phyloP scores from a whole-genome alignment of 2,888 invertebrate species.

The Scaptodrosophila latifasciaeformis region DNA sequence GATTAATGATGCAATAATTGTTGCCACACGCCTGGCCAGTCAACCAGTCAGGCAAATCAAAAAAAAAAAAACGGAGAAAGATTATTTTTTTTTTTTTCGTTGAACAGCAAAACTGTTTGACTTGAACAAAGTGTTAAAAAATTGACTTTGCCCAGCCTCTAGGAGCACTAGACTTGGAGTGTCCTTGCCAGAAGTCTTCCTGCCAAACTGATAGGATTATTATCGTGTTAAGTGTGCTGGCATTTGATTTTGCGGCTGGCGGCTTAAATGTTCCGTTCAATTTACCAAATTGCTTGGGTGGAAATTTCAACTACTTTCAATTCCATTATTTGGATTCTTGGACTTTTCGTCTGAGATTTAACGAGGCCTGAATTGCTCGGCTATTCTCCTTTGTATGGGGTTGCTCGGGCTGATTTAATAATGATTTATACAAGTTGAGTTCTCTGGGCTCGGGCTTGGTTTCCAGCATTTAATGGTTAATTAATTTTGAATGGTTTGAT shows the following conservation, averaged over 20 bases:
- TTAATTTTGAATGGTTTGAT: background rate
- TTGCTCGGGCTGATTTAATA: too few relatives aligned
- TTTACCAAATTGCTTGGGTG: slow-evolving; percentile 54
- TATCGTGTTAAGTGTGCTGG: slow-evolving; percentile 53
- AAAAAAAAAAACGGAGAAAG: slow-evolving; percentile 1
- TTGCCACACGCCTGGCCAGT: slow-evolving; percentile 37
- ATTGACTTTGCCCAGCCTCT: slow-evolving; percentile 39
- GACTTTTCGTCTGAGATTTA: slow-evolving; percentile 10
- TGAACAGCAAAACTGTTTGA: background rate
- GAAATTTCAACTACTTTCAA: slow-evolving; percentile 46
- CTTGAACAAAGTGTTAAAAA: slow-evolving; percentile 55
- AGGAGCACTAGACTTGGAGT: background rate
- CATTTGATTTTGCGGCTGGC: slow-evolving; percentile 39
- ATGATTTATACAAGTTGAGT: too few relatives aligned
- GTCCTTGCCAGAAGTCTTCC: background rate
- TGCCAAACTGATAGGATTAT: slow-evolving; percentile 56
- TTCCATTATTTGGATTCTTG: slow-evolving; percentile 21
- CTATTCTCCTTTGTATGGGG: too few relatives aligned
- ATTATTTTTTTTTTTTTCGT: slow-evolving; percentile 25
- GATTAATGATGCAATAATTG: slow-evolving; percentile 72
- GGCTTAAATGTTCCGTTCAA: slow-evolving; percentile 54
- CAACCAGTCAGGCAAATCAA: background rate
- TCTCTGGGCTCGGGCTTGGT: background rate
- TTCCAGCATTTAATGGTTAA: background rate
- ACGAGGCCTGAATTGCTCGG: slow-evolving; percentile 19